A percentile compares a stretch with the other conserved stretches of the same genome.
Conservation (phyloP, 2,888 invertebrate genomes). For the Tortrix viridana region DNA sequence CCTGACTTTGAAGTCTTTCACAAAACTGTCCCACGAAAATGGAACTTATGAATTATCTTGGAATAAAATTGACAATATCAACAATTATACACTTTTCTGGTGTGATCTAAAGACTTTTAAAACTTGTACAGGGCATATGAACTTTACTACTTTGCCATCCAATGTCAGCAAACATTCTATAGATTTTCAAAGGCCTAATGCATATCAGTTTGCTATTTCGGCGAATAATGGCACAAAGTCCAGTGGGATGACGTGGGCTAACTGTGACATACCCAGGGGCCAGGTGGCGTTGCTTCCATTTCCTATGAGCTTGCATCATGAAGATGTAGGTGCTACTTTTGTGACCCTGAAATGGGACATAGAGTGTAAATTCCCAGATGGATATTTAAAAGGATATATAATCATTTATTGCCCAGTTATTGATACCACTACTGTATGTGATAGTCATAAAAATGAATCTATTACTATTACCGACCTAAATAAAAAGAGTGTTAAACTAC, state of each 20-base stretch:
- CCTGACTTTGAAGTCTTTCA: constrained; percentile 84
- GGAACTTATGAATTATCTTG: constrained; percentile 90
- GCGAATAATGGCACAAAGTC: constrained; percentile 88
- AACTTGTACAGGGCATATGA: constrained; percentile 83
- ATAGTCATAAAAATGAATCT: constrained; percentile 64
- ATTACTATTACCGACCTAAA: constrained; percentile 72
- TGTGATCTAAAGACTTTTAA: constrained; percentile 80
- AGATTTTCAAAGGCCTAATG: constrained; percentile 83
- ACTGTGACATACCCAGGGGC: constrained; percentile 85
- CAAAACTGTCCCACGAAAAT: constrained; percentile 89
- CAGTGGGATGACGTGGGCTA: constrained; percentile 94
- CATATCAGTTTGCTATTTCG: constrained; percentile 92
- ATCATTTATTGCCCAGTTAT: constrained; percentile 89
- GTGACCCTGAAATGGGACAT: constrained; percentile 88
- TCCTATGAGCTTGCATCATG: constrained; percentile 66
- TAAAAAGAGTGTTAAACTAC: constrained; percentile 83
- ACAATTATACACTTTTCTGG: constrained; percentile 93
- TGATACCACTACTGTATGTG: constrained; percentile 82
- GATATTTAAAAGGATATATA: constrained; percentile 89
- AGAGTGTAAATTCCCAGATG: constrained; percentile 89
- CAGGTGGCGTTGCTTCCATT: constrained; percentile 83
- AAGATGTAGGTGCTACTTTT: constrained; percentile 66
- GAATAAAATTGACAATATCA: constrained; percentile 84
- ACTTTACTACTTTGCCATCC: constrained; percentile 67
- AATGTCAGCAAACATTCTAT: constrained; percentile 77